Evolutionary conservation across 2,888 invertebrate species (phyloP).

Genomic region (Idaea straminata): DNA sequence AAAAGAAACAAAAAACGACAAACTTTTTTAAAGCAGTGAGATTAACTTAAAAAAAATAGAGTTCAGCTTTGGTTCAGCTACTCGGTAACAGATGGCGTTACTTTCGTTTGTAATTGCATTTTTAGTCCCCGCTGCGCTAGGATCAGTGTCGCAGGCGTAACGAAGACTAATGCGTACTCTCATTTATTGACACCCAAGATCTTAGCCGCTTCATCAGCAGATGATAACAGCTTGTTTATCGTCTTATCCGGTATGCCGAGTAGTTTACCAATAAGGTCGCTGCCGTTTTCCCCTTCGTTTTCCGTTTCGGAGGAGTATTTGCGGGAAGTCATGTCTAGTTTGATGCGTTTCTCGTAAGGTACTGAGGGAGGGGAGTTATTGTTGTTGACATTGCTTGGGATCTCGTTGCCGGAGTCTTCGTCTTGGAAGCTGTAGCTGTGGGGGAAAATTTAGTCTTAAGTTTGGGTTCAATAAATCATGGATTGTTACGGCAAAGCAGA

Average conservation of each 20-base stretch:
- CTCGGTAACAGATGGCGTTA: conserved; percentile 47
- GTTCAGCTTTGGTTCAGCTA: conserved; percentile 26
- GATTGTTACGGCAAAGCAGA: too few relatives aligned
- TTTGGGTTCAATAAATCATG: neutral
- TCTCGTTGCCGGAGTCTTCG: conserved; percentile 70
- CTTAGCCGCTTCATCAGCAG: conserved; percentile 92
- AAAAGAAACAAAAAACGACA: too few relatives aligned
- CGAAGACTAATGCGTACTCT: conserved; percentile 78
- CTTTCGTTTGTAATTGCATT: conserved; percentile 39
- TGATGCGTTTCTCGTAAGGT: conserved; percentile 78
- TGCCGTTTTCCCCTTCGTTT: conserved; percentile 79
- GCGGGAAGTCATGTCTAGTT: conserved; percentile 70
- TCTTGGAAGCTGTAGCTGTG: conserved; percentile 67
- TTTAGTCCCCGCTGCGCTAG: conserved; percentile 74
- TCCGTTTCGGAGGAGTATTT: conserved; percentile 74
- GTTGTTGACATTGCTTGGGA: conserved; percentile 75
- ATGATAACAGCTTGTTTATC: conserved; percentile 90
- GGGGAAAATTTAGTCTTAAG: conserved; percentile 5
- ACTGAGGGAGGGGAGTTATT: conserved; percentile 79
- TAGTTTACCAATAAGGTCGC: conserved; percentile 93
- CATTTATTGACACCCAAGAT: conserved; percentile 90
- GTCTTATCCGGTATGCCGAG: conserved; percentile 92
- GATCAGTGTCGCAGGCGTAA: conserved; percentile 70
- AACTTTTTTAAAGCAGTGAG: too few relatives aligned
- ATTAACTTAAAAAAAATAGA: too few relatives aligned